phyloP scores from a whole-genome alignment of 2,113 vertebrate species.

The Neolamprologus ventralis region DNA sequence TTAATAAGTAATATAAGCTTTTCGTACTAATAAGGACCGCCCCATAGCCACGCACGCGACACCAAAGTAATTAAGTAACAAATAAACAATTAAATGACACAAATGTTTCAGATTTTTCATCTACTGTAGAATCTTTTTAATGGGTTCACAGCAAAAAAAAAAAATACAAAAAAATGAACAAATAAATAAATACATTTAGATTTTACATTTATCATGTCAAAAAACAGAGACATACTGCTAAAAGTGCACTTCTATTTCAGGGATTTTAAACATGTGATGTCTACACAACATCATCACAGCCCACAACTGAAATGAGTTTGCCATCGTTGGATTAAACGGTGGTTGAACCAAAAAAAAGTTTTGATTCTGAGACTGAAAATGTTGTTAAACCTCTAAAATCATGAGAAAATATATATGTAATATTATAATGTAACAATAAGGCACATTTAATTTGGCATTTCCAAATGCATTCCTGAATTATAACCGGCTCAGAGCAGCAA shows the following conservation, averaged over 20 bases:
- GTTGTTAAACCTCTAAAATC: background rate
- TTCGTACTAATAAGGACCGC: background rate
- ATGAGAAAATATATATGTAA: background rate
- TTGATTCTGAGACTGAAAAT: background rate
- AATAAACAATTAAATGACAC: background rate
- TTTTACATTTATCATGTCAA: background rate
- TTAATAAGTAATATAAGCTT: background rate
- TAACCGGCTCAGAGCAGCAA: background rate
- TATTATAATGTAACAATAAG: background rate
- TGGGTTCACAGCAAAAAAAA: background rate
- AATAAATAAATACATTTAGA: background rate
- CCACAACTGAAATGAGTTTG: background rate
- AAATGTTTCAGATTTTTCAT: background rate
- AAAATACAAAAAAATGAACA: background rate
- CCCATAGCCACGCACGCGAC: fast-evolving
- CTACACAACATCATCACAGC: background rate
- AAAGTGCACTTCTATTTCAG: background rate
- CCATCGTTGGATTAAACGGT: background rate
- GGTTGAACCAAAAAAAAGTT: background rate
- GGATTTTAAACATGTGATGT: background rate
- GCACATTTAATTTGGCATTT: background rate
- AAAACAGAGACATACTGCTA: background rate
- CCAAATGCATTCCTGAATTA: background rate
- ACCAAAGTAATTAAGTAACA: background rate
- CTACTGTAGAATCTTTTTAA: background rate